These are phyloP conservation scores for Syrphus vitripennis DNA, from an alignment of 2,888 invertebrate genomes.

Conservation along the genomic window DNA sequence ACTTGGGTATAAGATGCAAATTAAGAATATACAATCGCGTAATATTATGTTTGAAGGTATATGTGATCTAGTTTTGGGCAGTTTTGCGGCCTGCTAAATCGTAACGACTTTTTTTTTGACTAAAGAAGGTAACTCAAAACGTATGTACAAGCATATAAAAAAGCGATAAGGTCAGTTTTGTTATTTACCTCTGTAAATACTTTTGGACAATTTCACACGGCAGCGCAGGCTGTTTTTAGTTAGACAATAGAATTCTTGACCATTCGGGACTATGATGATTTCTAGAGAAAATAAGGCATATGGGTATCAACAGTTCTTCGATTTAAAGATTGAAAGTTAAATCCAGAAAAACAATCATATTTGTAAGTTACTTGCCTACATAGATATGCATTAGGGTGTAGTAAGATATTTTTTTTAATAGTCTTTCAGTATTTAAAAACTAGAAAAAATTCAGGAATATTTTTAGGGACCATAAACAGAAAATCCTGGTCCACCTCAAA, in stretches of 20 bases:
- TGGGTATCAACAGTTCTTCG: too few species aligned
- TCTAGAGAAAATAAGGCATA: too few species aligned
- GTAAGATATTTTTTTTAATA: too few species aligned
- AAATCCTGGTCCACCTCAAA: too few species aligned
- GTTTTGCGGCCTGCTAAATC: conserved; percentile 51
- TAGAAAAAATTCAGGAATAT: too few species aligned
- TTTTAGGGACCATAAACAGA: too few species aligned
- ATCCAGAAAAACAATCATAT: too few species aligned
- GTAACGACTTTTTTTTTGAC: background rate
- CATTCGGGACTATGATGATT: conserved; percentile 21
- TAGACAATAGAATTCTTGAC: conserved; percentile 56
- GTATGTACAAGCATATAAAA: conserved; percentile 5
- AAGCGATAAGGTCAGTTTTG: conserved; percentile 50
- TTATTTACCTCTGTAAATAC: conserved; percentile 35
- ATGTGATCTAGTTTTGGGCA: conserved; percentile 66
- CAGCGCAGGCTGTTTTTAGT: background rate
- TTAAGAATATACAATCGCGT: conserved; percentile 61
- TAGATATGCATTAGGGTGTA: too few species aligned
- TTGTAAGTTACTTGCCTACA: too few species aligned
- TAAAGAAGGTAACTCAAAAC: conserved; percentile 33
- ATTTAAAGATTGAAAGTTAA: too few species aligned
- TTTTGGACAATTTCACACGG: conserved; percentile 53
- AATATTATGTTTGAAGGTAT: background rate
- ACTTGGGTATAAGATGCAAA: conserved; percentile 57
- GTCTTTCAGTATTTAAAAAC: too few species aligned